phyloP scores from a whole-genome alignment of 1,140 invertebrate species.

The Drosophila insularis region DNA sequence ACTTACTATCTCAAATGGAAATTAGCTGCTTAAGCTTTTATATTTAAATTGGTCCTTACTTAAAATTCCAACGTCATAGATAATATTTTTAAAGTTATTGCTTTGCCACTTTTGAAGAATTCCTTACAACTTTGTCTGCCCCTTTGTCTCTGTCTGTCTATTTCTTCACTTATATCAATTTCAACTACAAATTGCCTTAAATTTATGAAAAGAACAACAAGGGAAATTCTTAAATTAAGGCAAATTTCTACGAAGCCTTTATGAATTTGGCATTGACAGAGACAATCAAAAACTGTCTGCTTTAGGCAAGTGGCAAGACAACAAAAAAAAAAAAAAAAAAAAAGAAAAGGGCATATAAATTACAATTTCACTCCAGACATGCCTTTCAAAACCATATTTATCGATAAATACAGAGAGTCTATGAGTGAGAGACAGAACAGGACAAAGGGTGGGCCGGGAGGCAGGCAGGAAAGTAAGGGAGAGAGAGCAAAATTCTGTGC shows the following conservation, averaged over 20 bases:
- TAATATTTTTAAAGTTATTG: too few relatives aligned
- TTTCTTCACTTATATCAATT: not conserved
- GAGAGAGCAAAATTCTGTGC: constrained; percentile 2
- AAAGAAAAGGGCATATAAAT: not conserved
- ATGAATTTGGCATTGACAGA: constrained; percentile 1
- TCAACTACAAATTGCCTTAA: not conserved
- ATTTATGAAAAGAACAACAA: not conserved
- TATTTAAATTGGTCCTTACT: too few relatives aligned
- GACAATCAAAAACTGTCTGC: not conserved
- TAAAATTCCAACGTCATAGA: too few relatives aligned
- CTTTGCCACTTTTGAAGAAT: not conserved
- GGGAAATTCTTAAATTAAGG: not conserved
- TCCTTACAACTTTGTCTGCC: not conserved
- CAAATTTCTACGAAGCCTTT: not conserved
- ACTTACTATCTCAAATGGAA: too few relatives aligned
- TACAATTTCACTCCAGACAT: not conserved
- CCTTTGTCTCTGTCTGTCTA: not conserved
- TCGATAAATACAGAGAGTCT: constrained; percentile 12
- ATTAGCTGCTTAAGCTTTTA: too few relatives aligned
- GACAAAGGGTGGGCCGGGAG: too few relatives aligned
- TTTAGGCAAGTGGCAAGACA: not conserved
- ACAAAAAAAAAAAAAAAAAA: too few relatives aligned
- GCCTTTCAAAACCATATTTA: not conserved
- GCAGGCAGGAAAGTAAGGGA: not conserved
- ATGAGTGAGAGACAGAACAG: not conserved